Percentiles rank a stretch among this genome's conserved stretches.
These are phyloP conservation scores for Coendou prehensilis DNA, from an alignment of 2,797 vertebrate genomes.

Conservation along the genomic window DNA sequence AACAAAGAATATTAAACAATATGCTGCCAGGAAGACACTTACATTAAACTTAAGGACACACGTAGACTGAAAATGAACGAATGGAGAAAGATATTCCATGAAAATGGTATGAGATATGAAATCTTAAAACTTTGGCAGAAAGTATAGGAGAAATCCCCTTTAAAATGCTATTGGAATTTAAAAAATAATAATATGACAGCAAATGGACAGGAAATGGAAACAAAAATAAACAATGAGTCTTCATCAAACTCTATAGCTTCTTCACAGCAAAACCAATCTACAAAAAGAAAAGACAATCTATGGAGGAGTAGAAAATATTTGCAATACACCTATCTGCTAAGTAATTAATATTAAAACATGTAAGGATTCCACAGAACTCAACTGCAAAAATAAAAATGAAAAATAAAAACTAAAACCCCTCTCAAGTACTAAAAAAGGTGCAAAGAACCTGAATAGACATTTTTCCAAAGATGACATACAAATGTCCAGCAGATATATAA, in stretches of 20 bases:
- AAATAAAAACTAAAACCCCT: neutral
- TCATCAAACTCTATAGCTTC: neutral
- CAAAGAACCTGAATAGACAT: neutral
- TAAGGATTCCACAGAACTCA: neutral
- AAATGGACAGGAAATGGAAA: neutral
- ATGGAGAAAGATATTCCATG: neutral
- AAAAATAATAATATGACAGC: neutral
- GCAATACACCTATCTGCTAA: neutral
- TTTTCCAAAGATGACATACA: neutral
- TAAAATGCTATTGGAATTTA: neutral
- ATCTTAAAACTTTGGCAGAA: neutral
- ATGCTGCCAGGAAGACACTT: neutral
- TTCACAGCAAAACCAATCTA: neutral
- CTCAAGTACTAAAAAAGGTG: neutral
- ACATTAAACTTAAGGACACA: neutral
- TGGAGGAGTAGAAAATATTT: neutral
- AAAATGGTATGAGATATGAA: neutral
- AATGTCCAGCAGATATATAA: neutral
- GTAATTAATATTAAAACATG: neutral
- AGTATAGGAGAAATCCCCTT: neutral
- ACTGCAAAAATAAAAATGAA: neutral
- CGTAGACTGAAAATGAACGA: neutral
- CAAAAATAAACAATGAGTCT: neutral
- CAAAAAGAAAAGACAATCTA: neutral
- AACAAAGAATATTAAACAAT: neutral